phyloP scores from a whole-genome alignment of 2,113 vertebrate genomes.

The human (Homo sapiens) region GRCh38 chr5:61927501-61928000 shows the following conservation, averaged over 20 bases:
- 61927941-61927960: too few relatives aligned
- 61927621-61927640: constrained; percentile 74
- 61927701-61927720: constrained; percentile 68
- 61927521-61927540: constrained; percentile 70
- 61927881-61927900: too few relatives aligned
- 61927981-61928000: too few relatives aligned
- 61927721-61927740: constrained; percentile 60
- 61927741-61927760: constrained; percentile 56
- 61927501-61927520: constrained; percentile 61
- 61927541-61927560: constrained; percentile 65
- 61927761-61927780: constrained; percentile 35
- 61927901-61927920: too few relatives aligned
- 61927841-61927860: too few relatives aligned
- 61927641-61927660: constrained; percentile 76
- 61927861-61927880: too few relatives aligned
- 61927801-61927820: constrained; percentile 43
- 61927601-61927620: constrained; percentile 70
- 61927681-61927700: constrained; percentile 45
- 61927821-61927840: too few relatives aligned
- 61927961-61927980: too few relatives aligned
- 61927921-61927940: too few relatives aligned
- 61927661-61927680: constrained; percentile 68
- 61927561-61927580: constrained; percentile 64
- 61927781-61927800: constrained; percentile 61
- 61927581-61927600: constrained; percentile 73